Evolutionary conservation across 2,797 vertebrate species (phyloP), one percentile per base, ranked within the genome.

Genomic region (Lepilemur septentrionalis): DNA sequence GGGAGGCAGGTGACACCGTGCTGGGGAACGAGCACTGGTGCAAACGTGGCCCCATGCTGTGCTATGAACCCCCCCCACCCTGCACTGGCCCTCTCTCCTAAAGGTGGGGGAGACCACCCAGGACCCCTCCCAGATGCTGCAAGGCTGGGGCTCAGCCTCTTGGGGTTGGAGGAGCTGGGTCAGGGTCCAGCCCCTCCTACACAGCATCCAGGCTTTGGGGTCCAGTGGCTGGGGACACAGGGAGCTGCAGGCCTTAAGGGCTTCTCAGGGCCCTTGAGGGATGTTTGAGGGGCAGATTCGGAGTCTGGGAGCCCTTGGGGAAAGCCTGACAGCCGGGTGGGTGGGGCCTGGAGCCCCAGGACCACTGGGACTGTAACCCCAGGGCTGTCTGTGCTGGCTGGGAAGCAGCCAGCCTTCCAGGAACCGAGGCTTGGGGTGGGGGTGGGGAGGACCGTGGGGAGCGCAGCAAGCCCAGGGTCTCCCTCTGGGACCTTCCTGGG

Each of bases 391-490:
- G 67, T 18, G 28, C 48, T 3, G 63, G n/a, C 72, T 72, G 86
- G 93, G 89, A 97, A 93, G 78, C 83, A 32, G 86, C 84, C 67
- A 70, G 89, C 91, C 92, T 98, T 96, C 93, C 96, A 91, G 93
- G 91, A 97, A 96, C 61, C 72, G 38, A 11, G 0, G 65, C 65
- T 72, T 25, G 43, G 57, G n/a, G 69, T 13, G 43, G 81, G 91
- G 79, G 35, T 35, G 32, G 92, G 57, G 90, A 76, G 80, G 41
- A 13, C 7, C 12, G 18, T 23, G 6, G n/a, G 65, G 81, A 76
- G 28, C 30, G 25, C 8, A 28, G 73, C n/a, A 4, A 75, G 63
- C 69, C 32, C 35, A 28, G 50, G 38, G 48, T 48, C 80, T 55
- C 5, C 52, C n/a, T 82, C 17, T 14, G 30, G 48, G 50, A 67